A percentile compares a stretch with the other conserved stretches of the same genome.
Conservation (phyloP, 2,888 invertebrate species). For the Cryptocephalus primarius region DNA sequence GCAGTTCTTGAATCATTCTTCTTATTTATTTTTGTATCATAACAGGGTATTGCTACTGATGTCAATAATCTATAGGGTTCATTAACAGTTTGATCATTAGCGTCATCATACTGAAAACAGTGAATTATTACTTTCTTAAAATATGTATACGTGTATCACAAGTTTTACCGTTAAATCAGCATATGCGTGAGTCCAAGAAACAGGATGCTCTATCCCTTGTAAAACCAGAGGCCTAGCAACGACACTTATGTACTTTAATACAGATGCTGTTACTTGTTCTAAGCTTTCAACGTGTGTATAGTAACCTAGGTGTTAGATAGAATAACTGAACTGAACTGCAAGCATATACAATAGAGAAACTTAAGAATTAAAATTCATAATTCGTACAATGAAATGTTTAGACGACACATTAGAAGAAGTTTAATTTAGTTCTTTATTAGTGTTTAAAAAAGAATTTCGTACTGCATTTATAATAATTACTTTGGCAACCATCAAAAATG, state of each 20-base stretch:
- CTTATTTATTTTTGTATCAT: conserved; percentile 58
- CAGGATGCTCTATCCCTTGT: conserved; percentile 62
- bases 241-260: conserved; percentile 90
- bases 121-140: not conserved
- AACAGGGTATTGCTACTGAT: conserved; percentile 87
- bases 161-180: conserved; percentile 68
- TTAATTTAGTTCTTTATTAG: no score
- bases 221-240: conserved; percentile 77
- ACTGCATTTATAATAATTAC: no score
- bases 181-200: conserved; percentile 93
- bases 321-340: not conserved
- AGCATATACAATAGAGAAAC: conserved; percentile 1
- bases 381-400: not conserved
- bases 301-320: conserved; percentile 50
- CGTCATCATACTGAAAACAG: conserved; percentile 26
- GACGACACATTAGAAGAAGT: not conserved
- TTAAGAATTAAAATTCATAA: not conserved
- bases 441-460: no score
- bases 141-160: not conserved
- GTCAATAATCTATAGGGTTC: conserved; percentile 64
- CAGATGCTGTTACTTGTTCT: conserved; percentile 93
- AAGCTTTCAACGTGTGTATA: conserved; percentile 90
- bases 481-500: no score
- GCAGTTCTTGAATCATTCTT: conserved; percentile 51
- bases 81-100: conserved; percentile 24